phyloP scores from a whole-genome alignment of 2,888 invertebrate genomes.

The Latheticus oryzae region DNA sequence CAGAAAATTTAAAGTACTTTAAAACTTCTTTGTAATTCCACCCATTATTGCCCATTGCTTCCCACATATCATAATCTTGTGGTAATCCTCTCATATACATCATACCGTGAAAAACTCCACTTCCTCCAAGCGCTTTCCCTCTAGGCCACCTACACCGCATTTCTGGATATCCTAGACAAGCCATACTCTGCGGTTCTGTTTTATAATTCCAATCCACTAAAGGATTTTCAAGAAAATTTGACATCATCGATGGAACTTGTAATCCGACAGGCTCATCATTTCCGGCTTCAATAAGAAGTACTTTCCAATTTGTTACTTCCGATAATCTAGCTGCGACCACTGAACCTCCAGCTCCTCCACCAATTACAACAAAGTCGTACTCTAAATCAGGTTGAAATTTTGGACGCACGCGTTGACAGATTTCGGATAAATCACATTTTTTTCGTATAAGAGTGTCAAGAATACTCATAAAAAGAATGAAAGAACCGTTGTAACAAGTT shows the following conservation, averaged over 20 bases:
- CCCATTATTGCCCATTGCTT: conserved; percentile 72
- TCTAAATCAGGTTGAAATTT: conserved; percentile 1
- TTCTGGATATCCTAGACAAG: conserved; percentile 68
- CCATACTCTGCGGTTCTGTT: conserved; percentile 71
- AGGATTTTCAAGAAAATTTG: neutral
- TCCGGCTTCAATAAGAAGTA: conserved; percentile 63
- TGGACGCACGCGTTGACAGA: conserved; percentile 3
- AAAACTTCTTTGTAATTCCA: conserved; percentile 72
- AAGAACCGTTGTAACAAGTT: conserved; percentile 8
- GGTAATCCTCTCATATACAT: conserved; percentile 78
- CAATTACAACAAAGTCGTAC: conserved; percentile 72
- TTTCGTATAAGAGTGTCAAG: conserved; percentile 1
- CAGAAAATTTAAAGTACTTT: conserved; percentile 76
- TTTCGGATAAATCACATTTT: conserved; percentile 9
- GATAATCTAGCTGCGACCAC: conserved; percentile 73
- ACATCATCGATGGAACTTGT: conserved; percentile 14
- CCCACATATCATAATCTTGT: conserved; percentile 78
- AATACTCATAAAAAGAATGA: conserved; percentile 10
- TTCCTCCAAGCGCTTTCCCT: conserved; percentile 76
- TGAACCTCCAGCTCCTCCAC: conserved; percentile 73
- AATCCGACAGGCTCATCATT: conserved; percentile 10
- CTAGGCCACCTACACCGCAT: conserved; percentile 73
- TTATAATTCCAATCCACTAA: conserved; percentile 71
- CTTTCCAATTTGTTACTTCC: conserved; percentile 72
- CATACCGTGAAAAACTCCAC: conserved; percentile 80